Conservation (phyloP, 2,113 vertebrate genomes). For the human region DNA sequence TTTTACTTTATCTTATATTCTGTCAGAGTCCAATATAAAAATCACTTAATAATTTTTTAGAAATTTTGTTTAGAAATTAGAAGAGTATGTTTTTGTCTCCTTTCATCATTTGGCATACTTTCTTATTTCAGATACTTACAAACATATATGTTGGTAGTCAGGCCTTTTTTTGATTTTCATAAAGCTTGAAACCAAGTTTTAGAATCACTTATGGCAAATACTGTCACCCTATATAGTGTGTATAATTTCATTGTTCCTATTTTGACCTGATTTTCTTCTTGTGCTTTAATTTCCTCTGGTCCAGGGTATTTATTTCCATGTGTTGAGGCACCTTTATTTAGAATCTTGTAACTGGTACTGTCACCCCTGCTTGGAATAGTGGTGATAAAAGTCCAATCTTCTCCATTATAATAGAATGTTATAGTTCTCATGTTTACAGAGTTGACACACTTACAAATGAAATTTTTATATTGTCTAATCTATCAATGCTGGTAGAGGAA, state of each 20-base stretch:
- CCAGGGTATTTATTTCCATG: too few species aligned
- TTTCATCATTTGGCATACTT: not conserved
- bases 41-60: not conserved
- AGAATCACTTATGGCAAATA: not conserved
- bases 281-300: not conserved
- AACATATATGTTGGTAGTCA: too few species aligned
- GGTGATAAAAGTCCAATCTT: not conserved
- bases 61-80: not conserved
- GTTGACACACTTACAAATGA: not conserved
- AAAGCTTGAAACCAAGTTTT: not conserved
- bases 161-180: not conserved
- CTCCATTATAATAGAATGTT: not conserved
- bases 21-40: not conserved
- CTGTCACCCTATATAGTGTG: fast-evolving
- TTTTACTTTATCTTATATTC: not conserved
- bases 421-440: not conserved
- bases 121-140: not conserved
- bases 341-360: not conserved
- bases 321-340: not conserved
- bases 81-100: not conserved
- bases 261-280: not conserved
- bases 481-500: not conserved
- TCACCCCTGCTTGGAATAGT: not conserved
- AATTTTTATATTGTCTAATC: not conserved
- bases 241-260: not conserved